Percentiles rank a stretch among this genome's conserved stretches.
Evolutionary conservation across 2,797 vertebrate species (phyloP).

Genomic region (Orestias chungarensis): DNA sequence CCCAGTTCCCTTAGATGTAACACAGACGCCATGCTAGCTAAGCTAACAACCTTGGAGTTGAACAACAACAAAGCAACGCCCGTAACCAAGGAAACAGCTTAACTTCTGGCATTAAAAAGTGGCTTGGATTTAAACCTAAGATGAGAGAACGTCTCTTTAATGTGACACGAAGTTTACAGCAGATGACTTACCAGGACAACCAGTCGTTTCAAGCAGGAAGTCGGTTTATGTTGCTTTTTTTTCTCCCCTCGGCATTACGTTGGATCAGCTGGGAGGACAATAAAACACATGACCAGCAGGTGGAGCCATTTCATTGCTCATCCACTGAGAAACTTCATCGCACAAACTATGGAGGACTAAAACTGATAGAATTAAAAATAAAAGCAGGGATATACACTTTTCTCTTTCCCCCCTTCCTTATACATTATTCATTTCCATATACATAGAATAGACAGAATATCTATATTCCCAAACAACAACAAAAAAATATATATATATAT

Average conservation of each 20-base stretch:
- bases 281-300: constrained; percentile 31
- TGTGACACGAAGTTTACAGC: neutral
- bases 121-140: neutral
- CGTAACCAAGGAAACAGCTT: neutral
- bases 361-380: too few species aligned
- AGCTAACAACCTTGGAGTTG: constrained; percentile 21
- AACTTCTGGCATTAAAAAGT: neutral
- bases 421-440: too few species aligned
- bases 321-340: neutral
- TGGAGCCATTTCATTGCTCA: constrained; percentile 4
- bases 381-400: too few species aligned
- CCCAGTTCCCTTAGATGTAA: neutral
- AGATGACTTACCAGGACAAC: neutral
- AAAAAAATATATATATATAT: too few species aligned
- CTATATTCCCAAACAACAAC: too few species aligned
- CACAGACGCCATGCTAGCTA: neutral
- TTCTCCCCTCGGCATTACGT: neutral
- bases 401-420: too few species aligned
- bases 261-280: neutral
- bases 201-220: constrained; percentile 26
- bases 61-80: neutral
- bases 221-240: neutral
- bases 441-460: too few species aligned
- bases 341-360: too few species aligned
- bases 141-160: neutral